These are phyloP conservation scores for Indri indri DNA, from an alignment of 2,113 vertebrate species.

Conservation along the genomic window DNA sequence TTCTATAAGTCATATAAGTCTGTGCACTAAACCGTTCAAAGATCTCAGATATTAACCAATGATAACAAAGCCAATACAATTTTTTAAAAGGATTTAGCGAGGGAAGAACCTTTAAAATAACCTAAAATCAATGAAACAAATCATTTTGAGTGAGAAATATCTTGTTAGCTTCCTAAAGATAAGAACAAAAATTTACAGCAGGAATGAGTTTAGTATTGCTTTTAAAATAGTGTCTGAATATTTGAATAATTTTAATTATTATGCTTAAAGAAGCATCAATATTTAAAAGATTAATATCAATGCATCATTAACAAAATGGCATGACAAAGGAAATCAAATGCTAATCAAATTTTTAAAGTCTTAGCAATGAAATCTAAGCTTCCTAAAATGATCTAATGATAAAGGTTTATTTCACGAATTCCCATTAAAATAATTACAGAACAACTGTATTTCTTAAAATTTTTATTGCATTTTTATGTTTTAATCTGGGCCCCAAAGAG, in stretches of 20 bases:
- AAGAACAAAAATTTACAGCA: conserved; percentile 27
- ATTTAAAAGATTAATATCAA: conserved; percentile 61
- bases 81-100: background rate
- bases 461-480: conserved; percentile 49
- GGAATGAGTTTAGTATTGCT: conserved; percentile 36
- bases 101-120: conserved; percentile 10
- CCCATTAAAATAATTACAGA: conserved; percentile 32
- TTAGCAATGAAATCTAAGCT: conserved; percentile 19
- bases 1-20: background rate
- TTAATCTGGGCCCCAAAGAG: background rate
- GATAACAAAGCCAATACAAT: background rate
- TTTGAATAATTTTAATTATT: conserved; percentile 47
- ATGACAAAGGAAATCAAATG: conserved; percentile 45
- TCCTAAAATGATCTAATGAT: conserved; percentile 26
- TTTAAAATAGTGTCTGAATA: conserved; percentile 41
- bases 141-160: background rate
- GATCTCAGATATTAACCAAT: conserved; percentile 17
- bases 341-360: conserved; percentile 41
- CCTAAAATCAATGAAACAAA: conserved; percentile 5
- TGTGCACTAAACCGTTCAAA: background rate
- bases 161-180: background rate
- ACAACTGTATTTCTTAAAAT: background rate
- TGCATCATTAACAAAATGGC: background rate
- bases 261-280: conserved; percentile 43
- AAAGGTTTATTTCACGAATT: conserved; percentile 9